Evolutionary conservation across 1,140 invertebrate species (phyloP), one percentile per base, ranked within the genome.

Genomic region (Sycobia sp.): DNA sequence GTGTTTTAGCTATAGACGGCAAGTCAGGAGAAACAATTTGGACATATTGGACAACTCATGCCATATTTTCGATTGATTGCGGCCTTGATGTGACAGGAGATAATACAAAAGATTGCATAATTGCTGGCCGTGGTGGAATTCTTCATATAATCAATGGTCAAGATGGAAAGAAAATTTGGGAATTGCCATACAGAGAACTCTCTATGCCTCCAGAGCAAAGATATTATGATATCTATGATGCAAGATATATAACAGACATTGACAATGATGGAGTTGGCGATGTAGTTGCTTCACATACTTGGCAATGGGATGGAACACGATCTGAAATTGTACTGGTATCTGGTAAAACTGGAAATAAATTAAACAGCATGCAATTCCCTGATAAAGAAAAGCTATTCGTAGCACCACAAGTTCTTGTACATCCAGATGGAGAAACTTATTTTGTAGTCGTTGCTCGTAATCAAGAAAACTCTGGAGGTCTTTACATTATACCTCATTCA

Each of bases 31-130:
- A 84, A 43, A 86, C 86, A n/a, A 55, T 94, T 14, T 95, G 92
- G 92, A 86, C 86, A 11, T 85, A 87, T 62, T 93, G 90, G 87
- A 84, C 87, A 9, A 77, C 83, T 59, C 89, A 91, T 72, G 89
- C 91, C 68, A 82, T 94, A 27, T 91, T 89, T 74, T 88, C 86
- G 2, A 70, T 93, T 10, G 90, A 91, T 70, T 94, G 93, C 78
- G 84, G 85, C 36, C 78, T 82, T 13, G 92, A 94, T 78, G 70
- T 94, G 1, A 90, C 89, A 70, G 71, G 73, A 13, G 92, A 95
- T 79, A 83, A 83, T 11, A 76, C 87, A 25, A 84, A 84, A 22
- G 92, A 94, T 74, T 94, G 92, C 75, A 73, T 94, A 20, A 85
- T 86, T 41, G 87, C 87, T 11, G 92, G 92, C 20, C 82, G 87